Conservation (phyloP, 2,113 vertebrate species). For the Fregata magnificens region DNA sequence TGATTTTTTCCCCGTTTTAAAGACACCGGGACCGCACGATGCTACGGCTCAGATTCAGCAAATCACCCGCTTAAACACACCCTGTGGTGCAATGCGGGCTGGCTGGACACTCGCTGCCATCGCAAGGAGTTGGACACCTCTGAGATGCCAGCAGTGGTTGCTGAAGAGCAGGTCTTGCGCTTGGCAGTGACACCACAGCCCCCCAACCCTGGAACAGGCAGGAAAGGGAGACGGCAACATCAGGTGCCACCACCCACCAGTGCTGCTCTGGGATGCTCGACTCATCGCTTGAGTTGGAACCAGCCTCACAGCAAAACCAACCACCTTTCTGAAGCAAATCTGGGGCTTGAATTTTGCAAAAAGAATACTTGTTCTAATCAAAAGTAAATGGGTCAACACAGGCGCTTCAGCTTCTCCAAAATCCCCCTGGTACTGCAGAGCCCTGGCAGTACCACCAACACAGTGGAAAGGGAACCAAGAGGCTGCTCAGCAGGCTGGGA, state of each 20-base stretch:
- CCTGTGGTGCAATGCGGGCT: accelerated
- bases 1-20: background rate
- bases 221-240: background rate
- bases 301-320: background rate
- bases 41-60: background rate
- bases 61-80: background rate
- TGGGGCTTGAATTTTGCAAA: background rate
- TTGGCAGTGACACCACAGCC: background rate
- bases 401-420: background rate
- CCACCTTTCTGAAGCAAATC: background rate
- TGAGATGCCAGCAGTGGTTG: background rate
- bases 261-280: background rate
- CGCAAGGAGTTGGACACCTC: accelerated
- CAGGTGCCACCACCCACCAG: accelerated
- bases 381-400: background rate
- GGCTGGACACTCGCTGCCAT: background rate
- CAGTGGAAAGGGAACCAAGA: background rate
- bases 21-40: accelerated
- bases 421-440: background rate
- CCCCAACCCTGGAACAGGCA: background rate
- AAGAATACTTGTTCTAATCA: background rate
- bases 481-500: background rate
- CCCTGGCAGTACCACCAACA: background rate
- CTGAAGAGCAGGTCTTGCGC: background rate
- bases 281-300: background rate